These are phyloP conservation scores for Galleria mellonella DNA, from an alignment of 1,140 invertebrate species.

Conservation along the genomic window DNA sequence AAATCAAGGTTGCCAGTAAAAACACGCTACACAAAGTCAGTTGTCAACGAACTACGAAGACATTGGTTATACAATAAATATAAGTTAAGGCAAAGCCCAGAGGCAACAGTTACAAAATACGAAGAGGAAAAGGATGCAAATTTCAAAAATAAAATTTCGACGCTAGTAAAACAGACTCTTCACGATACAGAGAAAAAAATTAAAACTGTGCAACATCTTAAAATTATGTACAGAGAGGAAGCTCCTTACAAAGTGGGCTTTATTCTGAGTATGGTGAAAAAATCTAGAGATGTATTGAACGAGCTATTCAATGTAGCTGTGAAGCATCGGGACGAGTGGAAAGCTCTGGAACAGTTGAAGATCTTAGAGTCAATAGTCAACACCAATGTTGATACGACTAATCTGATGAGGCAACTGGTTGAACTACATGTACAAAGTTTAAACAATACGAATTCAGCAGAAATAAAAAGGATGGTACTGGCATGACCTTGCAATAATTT, in stretches of 20 bases:
- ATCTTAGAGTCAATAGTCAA: constrained; percentile 58
- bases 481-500: constrained; percentile 11
- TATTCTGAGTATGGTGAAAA: constrained; percentile 50
- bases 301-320: constrained; percentile 57
- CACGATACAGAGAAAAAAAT: constrained; percentile 42
- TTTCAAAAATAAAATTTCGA: constrained; percentile 43
- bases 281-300: constrained; percentile 45
- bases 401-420: constrained; percentile 48
- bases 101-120: constrained; percentile 2
- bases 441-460: constrained; percentile 23
- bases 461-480: constrained; percentile 31
- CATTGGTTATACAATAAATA: too few relatives aligned
- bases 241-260: constrained; percentile 46
- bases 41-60: too few relatives aligned
- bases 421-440: constrained; percentile 41
- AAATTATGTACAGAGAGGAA: constrained; percentile 24
- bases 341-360: constrained; percentile 50
- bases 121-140: constrained; percentile 36
- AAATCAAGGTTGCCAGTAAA: too few relatives aligned
- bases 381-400: constrained; percentile 51
- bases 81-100: too few relatives aligned
- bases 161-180: constrained; percentile 40
- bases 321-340: constrained; percentile 52
- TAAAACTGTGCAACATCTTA: constrained; percentile 22
- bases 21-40: too few relatives aligned